A percentile compares a stretch with the other conserved stretches of the same genome.
phyloP scores from a whole-genome alignment of 2,888 invertebrate species.

The Agrotis ipsilon region DNA sequence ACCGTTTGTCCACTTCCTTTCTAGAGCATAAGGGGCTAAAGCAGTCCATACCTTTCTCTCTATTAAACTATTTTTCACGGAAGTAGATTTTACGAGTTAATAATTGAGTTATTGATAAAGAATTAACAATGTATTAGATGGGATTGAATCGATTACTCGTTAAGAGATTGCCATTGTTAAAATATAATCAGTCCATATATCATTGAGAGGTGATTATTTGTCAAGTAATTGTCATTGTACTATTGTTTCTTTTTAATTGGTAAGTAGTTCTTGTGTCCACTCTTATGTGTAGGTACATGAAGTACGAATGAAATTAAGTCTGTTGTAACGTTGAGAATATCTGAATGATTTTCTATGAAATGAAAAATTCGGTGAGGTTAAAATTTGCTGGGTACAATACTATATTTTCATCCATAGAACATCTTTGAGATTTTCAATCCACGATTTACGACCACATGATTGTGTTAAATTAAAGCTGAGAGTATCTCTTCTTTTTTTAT shows the following conservation, averaged over 20 bases:
- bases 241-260: slow-evolving; percentile 69
- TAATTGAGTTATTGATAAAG: slow-evolving; percentile 41
- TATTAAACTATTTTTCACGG: slow-evolving; percentile 8
- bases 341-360: no score
- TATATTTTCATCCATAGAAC: no score
- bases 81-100: slow-evolving; percentile 35
- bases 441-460: no score
- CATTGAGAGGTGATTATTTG: slow-evolving; percentile 66
- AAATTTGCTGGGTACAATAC: no score
- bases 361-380: no score
- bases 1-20: slow-evolving; percentile 15
- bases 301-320: slow-evolving; percentile 7
- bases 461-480: no score
- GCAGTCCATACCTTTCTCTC: slow-evolving; percentile 17
- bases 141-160: slow-evolving; percentile 37
- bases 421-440: no score
- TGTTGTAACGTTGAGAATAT: neutral
- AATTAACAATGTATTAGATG: slow-evolving; percentile 33
- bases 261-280: slow-evolving; percentile 2
- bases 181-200: slow-evolving; percentile 52
- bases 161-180: slow-evolving; percentile 48
- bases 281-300: slow-evolving; percentile 19
- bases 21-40: slow-evolving; percentile 31
- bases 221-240: slow-evolving; percentile 64
- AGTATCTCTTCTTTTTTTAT: no score